Evolutionary conservation across 2,797 vertebrate species (phyloP).

Genomic region (Champsocephalus gunnari): DNA sequence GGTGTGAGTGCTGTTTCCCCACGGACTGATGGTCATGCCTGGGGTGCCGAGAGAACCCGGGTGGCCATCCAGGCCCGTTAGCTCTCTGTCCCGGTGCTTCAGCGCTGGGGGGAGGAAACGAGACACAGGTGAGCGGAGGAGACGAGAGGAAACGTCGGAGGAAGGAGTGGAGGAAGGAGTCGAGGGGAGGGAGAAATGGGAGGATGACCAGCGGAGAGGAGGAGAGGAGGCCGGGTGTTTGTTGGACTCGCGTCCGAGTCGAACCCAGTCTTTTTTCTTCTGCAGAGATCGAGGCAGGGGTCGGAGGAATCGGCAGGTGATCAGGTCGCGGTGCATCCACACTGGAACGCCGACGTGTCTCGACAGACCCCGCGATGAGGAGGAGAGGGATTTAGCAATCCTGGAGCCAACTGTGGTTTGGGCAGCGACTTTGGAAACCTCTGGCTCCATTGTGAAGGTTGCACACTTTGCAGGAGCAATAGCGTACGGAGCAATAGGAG

Average conservation of each 20-base stretch:
- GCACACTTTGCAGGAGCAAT: not conserved
- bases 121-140: constrained; percentile 43
- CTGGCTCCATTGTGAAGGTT: constrained; percentile 60
- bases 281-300: constrained; percentile 79
- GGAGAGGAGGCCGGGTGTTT: constrained; percentile 28
- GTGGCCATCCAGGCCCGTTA: constrained; percentile 86
- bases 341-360: constrained; percentile 57
- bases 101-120: constrained; percentile 80
- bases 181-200: constrained; percentile 46
- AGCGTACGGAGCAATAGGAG: not conserved
- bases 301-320: constrained; percentile 86
- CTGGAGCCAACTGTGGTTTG: constrained; percentile 12
- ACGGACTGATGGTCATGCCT: constrained; percentile 92
- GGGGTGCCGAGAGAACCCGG: constrained; percentile 79
- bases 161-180: constrained; percentile 48
- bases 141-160: constrained; percentile 10
- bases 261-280: constrained; percentile 73
- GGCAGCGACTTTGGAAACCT: constrained; percentile 14
- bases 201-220: constrained; percentile 32
- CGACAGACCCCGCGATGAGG: constrained; percentile 57
- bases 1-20: constrained; percentile 83
- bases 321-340: constrained; percentile 85
- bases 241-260: not conserved
- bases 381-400: constrained; percentile 14
- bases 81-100: constrained; percentile 84